Base-by-base conservation (phyloP, 2,888 invertebrate genomes). In the Catocala sponsa region DNA sequence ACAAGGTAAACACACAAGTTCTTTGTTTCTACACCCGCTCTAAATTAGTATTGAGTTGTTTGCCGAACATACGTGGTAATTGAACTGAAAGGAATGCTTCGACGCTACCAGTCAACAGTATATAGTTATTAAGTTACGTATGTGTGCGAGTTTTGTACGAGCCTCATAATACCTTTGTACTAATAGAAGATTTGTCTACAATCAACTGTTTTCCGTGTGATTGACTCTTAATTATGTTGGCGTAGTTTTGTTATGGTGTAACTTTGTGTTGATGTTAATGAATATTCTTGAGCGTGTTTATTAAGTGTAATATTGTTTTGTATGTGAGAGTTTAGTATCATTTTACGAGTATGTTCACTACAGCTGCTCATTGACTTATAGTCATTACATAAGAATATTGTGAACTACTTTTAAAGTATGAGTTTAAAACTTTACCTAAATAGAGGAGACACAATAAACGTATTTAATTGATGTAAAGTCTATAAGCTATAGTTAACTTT, bases 11-110 rank as follows among this genome's bases (percentile, higher is more conserved):
- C 74, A 80, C 56, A 53, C 58, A 60, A 50, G 47, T 74, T 76
- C 69, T 72, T 68, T 74, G 73, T 74, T 70, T 60, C 65, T 70
- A 69, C 73, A 69, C 57, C 63, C 57, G 65, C 70, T 68, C 70
- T 68, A 70, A 77, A 79, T 79, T 79, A 75, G 71, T 79, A 79
- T 72, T 33, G 68, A 74, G 74, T 70, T 82, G 80, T 84, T 83
- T 83, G 78, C 74, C 63, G 70, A 73, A 72, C 62, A 74, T 67
- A 68, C 69, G 68, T 63, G 69, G 60, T 73, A 73, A 79, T 70
- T 77, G 72, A 64, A 55, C 57, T 55, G 42, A 53, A 64, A 59
- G 48, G 57, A 60, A 44, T 55, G 62, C 65, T 72, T 9, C 61
- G 13, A 38, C 55, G 56, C 55, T 59, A 33, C 54, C 46, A 46